Evolutionary conservation across 2,888 invertebrate species (phyloP).

Genomic region (Hybos culiciformis): DNA sequence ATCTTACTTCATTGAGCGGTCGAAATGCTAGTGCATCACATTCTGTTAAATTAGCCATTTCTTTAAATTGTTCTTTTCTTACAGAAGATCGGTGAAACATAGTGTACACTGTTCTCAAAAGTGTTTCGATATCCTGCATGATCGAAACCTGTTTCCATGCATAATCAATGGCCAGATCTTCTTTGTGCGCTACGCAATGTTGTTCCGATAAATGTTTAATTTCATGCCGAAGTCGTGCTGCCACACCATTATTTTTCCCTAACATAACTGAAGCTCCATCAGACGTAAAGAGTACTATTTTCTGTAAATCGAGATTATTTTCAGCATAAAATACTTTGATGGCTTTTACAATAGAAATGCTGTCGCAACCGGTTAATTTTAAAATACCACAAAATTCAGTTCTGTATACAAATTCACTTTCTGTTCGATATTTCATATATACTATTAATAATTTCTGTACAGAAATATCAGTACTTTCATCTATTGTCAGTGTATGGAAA

Average conservation of each 20-base stretch:
- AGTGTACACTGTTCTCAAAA: neutral
- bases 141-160: neutral
- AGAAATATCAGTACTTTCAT: too few species aligned
- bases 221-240: conserved; percentile 2
- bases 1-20: conserved; percentile 2
- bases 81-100: neutral
- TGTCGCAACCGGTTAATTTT: neutral
- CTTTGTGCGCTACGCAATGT: conserved; percentile 3
- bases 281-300: conserved; percentile 3
- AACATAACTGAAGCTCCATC: conserved; percentile 4
- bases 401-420: too few species aligned
- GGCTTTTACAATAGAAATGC: neutral
- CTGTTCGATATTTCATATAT: too few species aligned
- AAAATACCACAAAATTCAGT: too few species aligned
- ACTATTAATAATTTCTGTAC: too few species aligned
- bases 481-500: too few species aligned
- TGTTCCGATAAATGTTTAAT: conserved; percentile 3
- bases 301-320: conserved; percentile 1
- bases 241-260: conserved; percentile 3
- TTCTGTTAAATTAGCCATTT: neutral
- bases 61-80: neutral
- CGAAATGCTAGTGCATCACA: conserved; percentile 2
- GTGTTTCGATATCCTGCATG: neutral
- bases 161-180: neutral
- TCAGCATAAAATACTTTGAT: conserved; percentile 1